phyloP scores from a whole-genome alignment of 2,113 vertebrate species.

The Alexandromys fortis region DNA sequence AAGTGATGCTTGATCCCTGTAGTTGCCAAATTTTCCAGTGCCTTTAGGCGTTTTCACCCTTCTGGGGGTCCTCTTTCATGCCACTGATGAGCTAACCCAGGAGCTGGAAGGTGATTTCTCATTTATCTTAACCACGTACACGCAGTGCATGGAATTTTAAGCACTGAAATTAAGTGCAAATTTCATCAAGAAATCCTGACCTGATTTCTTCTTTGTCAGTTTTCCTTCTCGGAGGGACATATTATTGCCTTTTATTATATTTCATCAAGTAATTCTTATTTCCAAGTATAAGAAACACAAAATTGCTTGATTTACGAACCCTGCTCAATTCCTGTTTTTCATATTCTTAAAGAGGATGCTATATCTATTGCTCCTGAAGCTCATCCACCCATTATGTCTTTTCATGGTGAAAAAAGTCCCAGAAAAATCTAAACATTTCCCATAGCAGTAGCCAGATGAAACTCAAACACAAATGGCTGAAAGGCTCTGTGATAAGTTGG shows the following conservation, averaged over 20 bases:
- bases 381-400: slow-evolving; percentile 49
- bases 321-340: slow-evolving; percentile 39
- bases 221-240: neutral
- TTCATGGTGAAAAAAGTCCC: slow-evolving; percentile 31
- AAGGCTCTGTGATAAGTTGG: slow-evolving; percentile 63
- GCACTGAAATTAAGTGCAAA: neutral
- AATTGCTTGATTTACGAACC: neutral
- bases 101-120: neutral
- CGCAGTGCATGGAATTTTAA: neutral
- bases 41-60: neutral
- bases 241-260: neutral
- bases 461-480: slow-evolving; percentile 62
- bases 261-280: slow-evolving; percentile 2
- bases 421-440: slow-evolving; percentile 51
- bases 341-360: slow-evolving; percentile 6
- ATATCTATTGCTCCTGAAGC: slow-evolving; percentile 43
- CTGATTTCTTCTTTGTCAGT: neutral
- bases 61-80: neutral
- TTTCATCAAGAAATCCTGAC: neutral
- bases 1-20: neutral
- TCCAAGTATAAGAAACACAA: neutral
- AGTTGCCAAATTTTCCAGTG: neutral
- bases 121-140: neutral
- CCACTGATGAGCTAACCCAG: neutral
- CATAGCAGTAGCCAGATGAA: slow-evolving; percentile 62